These are phyloP conservation scores for Eristalinus sepulchralis DNA, from an alignment of 2,888 invertebrate genomes.

Conservation along the genomic window DNA sequence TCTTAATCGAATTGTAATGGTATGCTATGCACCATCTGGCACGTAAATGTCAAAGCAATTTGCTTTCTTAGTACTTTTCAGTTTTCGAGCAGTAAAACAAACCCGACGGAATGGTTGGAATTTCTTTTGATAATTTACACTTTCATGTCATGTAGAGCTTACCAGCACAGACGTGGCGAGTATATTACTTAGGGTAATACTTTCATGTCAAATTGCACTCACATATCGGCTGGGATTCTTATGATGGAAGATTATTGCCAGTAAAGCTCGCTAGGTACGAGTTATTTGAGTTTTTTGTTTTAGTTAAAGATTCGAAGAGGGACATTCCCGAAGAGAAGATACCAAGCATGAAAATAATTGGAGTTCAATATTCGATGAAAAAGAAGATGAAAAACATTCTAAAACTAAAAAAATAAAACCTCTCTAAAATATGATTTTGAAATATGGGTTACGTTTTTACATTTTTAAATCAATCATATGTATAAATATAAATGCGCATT, in stretches of 20 bases:
- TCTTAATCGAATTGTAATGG: constrained; percentile 29
- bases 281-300: too few relatives aligned
- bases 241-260: background rate
- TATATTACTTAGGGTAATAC: background rate
- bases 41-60: constrained; percentile 44
- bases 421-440: too few relatives aligned
- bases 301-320: too few relatives aligned
- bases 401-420: too few relatives aligned
- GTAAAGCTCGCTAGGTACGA: background rate
- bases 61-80: constrained; percentile 15
- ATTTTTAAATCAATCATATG: too few relatives aligned
- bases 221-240: constrained; percentile 18
- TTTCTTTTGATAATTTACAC: constrained; percentile 4
- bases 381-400: too few relatives aligned
- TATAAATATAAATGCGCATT: too few relatives aligned
- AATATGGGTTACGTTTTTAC: too few relatives aligned
- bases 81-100: constrained; percentile 10
- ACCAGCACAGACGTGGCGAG: background rate
- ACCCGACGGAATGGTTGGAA: background rate
- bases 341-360: too few relatives aligned
- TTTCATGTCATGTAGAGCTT: background rate
- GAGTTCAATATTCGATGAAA: too few relatives aligned
- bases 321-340: too few relatives aligned
- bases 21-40: constrained; percentile 28
- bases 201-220: constrained; percentile 24